A percentile compares a stretch with the other conserved stretches of the same genome.
Conservation (phyloP, 2,888 invertebrate species). For the Isotomurus palustris region DNA sequence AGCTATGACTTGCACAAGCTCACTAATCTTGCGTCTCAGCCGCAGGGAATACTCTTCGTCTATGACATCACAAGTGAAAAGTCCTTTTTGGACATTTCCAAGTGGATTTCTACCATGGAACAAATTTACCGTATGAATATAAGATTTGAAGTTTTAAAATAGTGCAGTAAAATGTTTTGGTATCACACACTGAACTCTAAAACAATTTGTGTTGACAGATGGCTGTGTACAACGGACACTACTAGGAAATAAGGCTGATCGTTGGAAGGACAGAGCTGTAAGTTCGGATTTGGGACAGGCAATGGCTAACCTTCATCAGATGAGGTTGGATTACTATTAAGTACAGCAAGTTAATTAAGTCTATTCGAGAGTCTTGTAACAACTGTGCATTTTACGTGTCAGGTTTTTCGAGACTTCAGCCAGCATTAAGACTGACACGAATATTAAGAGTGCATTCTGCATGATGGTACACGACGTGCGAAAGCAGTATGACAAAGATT, state of each 20-base stretch:
- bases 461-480: not conserved
- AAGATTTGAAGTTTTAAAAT: not conserved
- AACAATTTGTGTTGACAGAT: not conserved
- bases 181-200: not conserved
- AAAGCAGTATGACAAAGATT: not conserved
- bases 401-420: conserved; percentile 3
- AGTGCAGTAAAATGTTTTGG: not conserved
- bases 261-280: not conserved
- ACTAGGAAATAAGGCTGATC: not conserved
- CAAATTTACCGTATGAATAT: conserved; percentile 12
- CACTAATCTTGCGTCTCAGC: too few relatives aligned
- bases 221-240: not conserved
- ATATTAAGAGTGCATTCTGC: conserved; percentile 1
- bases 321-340: not conserved
- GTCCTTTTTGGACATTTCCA: conserved; percentile 21
- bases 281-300: not conserved
- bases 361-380: not conserved
- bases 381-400: not conserved
- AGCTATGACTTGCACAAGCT: too few relatives aligned
- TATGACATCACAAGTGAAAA: conserved; percentile 29
- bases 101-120: conserved; percentile 22
- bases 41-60: conserved; percentile 28
- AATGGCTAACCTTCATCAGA: not conserved
- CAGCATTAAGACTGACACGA: not conserved
- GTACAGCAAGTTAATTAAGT: not conserved